phyloP scores from a whole-genome alignment of 2,888 invertebrate genomes.

The Theretra japonica region DNA sequence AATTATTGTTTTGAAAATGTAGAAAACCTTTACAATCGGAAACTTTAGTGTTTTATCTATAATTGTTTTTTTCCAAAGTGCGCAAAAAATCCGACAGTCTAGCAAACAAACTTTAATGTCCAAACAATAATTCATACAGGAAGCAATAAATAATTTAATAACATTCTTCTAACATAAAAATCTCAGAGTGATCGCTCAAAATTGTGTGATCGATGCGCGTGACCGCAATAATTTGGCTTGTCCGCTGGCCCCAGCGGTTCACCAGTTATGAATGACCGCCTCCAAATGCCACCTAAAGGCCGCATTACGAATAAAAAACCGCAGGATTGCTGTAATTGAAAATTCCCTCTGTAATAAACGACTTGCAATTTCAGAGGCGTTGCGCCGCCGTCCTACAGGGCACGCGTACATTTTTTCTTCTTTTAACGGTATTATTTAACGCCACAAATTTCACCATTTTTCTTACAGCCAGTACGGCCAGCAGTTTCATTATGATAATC shows the following conservation, averaged over 20 bases:
- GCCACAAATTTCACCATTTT: slow-evolving; percentile 82
- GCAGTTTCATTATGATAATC: slow-evolving; percentile 83
- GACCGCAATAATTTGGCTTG: slow-evolving; percentile 15
- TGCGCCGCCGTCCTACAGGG: slow-evolving; percentile 66
- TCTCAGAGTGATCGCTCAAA: neutral
- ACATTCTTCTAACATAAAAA: neutral
- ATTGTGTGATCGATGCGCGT: slow-evolving; percentile 25
- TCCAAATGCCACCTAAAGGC: slow-evolving; percentile 78
- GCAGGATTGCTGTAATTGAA: slow-evolving; percentile 84
- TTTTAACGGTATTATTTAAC: slow-evolving; percentile 83
- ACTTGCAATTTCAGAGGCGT: slow-evolving; percentile 79
- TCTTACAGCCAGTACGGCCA: slow-evolving; percentile 69
- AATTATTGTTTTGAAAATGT: too few relatives aligned
- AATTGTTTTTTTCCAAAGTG: too few relatives aligned
- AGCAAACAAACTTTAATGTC: neutral
- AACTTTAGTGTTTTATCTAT: too few relatives aligned
- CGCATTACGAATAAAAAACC: slow-evolving; percentile 84
- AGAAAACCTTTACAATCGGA: too few relatives aligned
- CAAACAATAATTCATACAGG: neutral
- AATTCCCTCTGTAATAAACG: slow-evolving; percentile 84
- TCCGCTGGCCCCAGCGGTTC: slow-evolving; percentile 41
- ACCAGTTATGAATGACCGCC: slow-evolving; percentile 75
- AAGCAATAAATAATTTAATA: neutral
- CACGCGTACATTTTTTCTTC: slow-evolving; percentile 73
- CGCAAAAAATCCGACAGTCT: too few relatives aligned